Evolutionary conservation across 2,113 vertebrate genomes (phyloP), one percentile per base, ranked within the genome.

Genomic region (Bos taurus): DNA sequence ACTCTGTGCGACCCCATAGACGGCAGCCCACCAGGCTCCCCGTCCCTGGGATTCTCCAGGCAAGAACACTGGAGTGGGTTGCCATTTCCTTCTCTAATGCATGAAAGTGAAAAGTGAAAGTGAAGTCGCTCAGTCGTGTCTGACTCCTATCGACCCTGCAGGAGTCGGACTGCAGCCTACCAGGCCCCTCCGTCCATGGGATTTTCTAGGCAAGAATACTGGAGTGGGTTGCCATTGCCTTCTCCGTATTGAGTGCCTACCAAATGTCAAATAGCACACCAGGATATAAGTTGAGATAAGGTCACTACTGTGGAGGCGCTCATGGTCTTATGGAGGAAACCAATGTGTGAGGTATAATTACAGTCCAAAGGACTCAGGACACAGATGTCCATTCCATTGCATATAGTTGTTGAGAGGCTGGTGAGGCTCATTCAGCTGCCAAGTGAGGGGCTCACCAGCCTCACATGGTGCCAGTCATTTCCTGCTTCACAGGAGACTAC

Each of bases 301-400:
- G 36, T 8, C 16, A 6, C 28, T 59, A 25, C n/a, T 36, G 0
- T 83, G 30, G 62, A 15, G 30, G 84, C 14, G 7, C 62, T n/a
- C 6, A n/a, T 9, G 2, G 71, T 57, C 15, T 86, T 48, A 12
- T 0, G n/a, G 52, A 74, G 89, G 57, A 81, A 86, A 54, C 52
- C n/a, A 54, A 21, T 17, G 17, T 7, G 25, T 3, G 9, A 48
- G 26, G 6, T 78, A 1, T 52, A 25, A n/a, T 87, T 15, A 64
- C 28, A 30, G 9, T 46, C 2, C 43, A 17, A 15, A 91, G 59
- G 54, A 57, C 57, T 30, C 28, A 1, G 1, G 48, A n/a, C 10
- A 25, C 1, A 5, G 4, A 3, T 6, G 3, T 40, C 62, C 33
- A 1, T 33, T 48, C 56, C 30, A 11, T 19, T 17, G 46, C 15